Percentiles rank a stretch among this genome's conserved stretches.
These are phyloP conservation scores for Mus spretus DNA, from an alignment of 2,797 vertebrate species.

Conservation along the genomic window DNA sequence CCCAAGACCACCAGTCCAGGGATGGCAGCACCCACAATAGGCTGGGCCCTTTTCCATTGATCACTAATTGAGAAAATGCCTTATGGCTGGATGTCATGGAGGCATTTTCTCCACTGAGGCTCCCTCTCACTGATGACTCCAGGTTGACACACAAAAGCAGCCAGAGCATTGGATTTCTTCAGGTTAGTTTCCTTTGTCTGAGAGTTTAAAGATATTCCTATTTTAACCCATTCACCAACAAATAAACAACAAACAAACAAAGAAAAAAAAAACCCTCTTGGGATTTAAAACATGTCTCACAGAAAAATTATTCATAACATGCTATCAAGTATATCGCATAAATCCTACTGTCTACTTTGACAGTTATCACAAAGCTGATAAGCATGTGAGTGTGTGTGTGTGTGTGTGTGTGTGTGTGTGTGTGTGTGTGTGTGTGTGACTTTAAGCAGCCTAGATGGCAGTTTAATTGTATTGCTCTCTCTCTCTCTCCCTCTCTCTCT, in stretches of 20 bases:
- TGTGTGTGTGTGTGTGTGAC: background rate
- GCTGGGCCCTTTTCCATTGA: background rate
- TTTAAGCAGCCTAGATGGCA: background rate
- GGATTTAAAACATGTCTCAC: constrained; percentile 26
- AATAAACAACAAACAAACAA: background rate
- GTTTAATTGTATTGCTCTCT: constrained; percentile 14
- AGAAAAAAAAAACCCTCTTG: background rate
- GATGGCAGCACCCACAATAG: background rate
- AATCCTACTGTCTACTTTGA: background rate
- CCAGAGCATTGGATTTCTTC: background rate
- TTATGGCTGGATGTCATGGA: background rate
- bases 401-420: too few species aligned
- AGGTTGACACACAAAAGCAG: background rate
- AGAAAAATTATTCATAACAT: constrained; percentile 2
- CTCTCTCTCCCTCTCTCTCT: too few species aligned
- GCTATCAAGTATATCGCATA: background rate
- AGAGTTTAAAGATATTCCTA: background rate
- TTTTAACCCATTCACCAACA: constrained; percentile 8
- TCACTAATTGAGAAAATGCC: background rate
- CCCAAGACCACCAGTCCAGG: background rate
- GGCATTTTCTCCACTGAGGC: background rate
- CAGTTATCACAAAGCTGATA: background rate
- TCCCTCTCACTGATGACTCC: background rate
- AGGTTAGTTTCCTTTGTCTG: constrained; percentile 41
- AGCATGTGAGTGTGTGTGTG: background rate